phyloP scores from a whole-genome alignment of 2,797 vertebrate genomes.

The Trichosurus vulpecula region DNA sequence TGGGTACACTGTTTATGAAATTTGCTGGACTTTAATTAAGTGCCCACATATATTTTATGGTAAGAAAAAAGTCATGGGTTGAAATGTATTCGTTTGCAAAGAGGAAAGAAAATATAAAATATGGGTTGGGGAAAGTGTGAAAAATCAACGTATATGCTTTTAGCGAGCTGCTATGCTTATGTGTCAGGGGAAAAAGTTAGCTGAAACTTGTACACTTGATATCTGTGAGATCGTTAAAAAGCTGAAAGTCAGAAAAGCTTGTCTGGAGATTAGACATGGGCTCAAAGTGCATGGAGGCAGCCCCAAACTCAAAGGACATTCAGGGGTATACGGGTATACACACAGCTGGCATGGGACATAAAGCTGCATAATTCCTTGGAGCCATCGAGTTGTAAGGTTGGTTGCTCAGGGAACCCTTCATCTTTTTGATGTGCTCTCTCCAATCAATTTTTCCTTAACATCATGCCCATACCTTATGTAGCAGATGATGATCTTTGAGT shows the following conservation, averaged over 20 bases:
- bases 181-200: constrained; percentile 22
- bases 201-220: constrained; percentile 43
- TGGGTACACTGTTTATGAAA: constrained; percentile 38
- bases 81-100: constrained; percentile 19
- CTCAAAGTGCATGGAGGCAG: not conserved
- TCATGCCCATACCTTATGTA: not conserved
- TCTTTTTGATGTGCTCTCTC: not conserved
- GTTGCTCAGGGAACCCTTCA: not conserved
- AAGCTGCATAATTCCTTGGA: not conserved
- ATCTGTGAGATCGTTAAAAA: constrained; percentile 48
- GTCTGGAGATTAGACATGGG: not conserved
- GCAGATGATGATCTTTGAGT: not conserved
- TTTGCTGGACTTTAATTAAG: constrained; percentile 22
- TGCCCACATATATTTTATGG: constrained; percentile 51
- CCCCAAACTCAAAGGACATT: not conserved
- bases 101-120: constrained; percentile 20
- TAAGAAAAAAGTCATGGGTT: constrained; percentile 37
- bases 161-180: constrained; percentile 21
- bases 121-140: not conserved
- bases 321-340: constrained; percentile 4
- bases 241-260: constrained; percentile 53
- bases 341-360: not conserved
- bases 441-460: not conserved
- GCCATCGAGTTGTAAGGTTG: not conserved
- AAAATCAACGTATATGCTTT: not conserved